A percentile compares a stretch with the other conserved stretches of the same genome.
phyloP scores from a whole-genome alignment of 1,140 invertebrate species.

The Drosophila albomicans region DNA sequence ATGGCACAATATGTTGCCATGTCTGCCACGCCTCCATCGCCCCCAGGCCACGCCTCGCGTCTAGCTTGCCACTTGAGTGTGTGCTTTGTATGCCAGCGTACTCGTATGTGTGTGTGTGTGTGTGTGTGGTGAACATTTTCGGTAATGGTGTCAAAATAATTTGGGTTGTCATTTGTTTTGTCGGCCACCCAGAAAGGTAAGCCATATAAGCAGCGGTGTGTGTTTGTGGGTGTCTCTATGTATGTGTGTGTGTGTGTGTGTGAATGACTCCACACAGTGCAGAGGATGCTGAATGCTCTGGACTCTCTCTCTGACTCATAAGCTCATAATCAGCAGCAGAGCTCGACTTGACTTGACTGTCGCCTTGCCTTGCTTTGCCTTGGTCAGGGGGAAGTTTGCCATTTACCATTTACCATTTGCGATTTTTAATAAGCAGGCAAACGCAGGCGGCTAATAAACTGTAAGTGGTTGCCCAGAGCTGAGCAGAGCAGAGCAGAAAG shows the following conservation, averaged over 20 bases:
- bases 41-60: slow-evolving; percentile 28
- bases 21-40: slow-evolving; percentile 56
- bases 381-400: slow-evolving; percentile 20
- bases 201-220: slow-evolving; percentile 22
- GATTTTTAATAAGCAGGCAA: slow-evolving; percentile 55
- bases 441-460: slow-evolving; percentile 45
- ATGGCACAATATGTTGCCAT: slow-evolving; percentile 77
- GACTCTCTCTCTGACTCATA: slow-evolving; percentile 6
- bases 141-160: slow-evolving; percentile 83
- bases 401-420: slow-evolving; percentile 48
- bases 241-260: background rate
- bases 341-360: background rate
- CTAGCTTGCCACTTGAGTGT: slow-evolving; percentile 61
- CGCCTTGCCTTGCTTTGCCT: background rate
- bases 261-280: background rate
- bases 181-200: slow-evolving; percentile 53
- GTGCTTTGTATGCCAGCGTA: too few species aligned
- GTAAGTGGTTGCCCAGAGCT: slow-evolving; percentile 10
- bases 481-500: too few species aligned
- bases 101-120: slow-evolving; percentile 40
- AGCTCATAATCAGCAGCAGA: slow-evolving; percentile 50
- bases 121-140: slow-evolving; percentile 48
- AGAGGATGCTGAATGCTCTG: slow-evolving; percentile 1
- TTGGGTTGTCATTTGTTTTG: slow-evolving; percentile 77
- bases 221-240: background rate